Percentiles rank a stretch among this genome's conserved stretches.
Evolutionary conservation across 53 echinoderm and acorn worm species (phyloP).

Genomic region (Antedon mediterranea): DNA sequence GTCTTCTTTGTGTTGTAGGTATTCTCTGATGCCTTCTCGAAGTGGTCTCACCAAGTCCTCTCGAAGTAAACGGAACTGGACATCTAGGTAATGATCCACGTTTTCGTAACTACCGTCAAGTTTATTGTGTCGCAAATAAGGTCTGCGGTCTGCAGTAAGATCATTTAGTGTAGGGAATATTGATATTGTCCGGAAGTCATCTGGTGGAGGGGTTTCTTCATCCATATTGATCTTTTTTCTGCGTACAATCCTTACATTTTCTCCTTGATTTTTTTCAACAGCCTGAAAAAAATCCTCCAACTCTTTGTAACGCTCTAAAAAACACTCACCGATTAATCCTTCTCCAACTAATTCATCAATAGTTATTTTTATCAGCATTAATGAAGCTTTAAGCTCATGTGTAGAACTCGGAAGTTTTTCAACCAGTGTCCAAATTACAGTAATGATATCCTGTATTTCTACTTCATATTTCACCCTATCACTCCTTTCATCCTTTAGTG

Average conservation of each 20-base stretch:
- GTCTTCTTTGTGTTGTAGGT: conserved; percentile 14
- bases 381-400: conserved; percentile 32
- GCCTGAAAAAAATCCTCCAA: conserved; percentile 19
- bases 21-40: conserved; percentile 62
- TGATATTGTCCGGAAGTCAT: conserved; percentile 60
- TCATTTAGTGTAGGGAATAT: conserved; percentile 55
- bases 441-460: conserved; percentile 27
- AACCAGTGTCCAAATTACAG: conserved; percentile 35
- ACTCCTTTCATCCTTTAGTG: conserved; percentile 22
- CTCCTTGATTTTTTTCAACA: conserved; percentile 14
- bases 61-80: conserved; percentile 81
- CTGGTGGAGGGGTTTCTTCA: conserved; percentile 30
- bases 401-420: conserved; percentile 31
- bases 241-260: not conserved
- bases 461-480: conserved; percentile 3
- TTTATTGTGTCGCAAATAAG: conserved; percentile 47
- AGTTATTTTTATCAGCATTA: conserved; percentile 31
- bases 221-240: conserved; percentile 3
- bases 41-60: conserved; percentile 79
- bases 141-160: conserved; percentile 14
- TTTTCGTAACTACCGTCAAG: conserved; percentile 43
- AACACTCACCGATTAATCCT: conserved; percentile 17
- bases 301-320: conserved; percentile 1
- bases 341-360: conserved; percentile 10
- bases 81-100: conserved; percentile 72